phyloP scores from a whole-genome alignment of 1,140 invertebrate species.

The Zaprionus capensis region DNA sequence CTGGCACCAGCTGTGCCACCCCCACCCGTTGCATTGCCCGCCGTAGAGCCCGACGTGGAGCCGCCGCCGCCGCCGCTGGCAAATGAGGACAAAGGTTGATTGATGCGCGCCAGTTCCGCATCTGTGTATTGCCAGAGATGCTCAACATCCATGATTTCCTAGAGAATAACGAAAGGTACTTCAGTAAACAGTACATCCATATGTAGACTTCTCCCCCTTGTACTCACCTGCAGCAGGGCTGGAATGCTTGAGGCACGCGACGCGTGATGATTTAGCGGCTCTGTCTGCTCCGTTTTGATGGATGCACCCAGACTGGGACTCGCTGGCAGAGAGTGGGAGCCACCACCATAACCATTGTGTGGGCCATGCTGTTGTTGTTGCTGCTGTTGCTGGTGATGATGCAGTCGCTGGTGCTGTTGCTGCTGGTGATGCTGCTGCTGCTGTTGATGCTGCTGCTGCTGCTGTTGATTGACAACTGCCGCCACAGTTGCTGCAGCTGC shows the following conservation, averaged over 20 bases:
- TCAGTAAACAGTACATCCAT: neutral
- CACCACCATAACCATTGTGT: slow-evolving; percentile 57
- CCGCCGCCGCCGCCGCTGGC: slow-evolving; percentile 67
- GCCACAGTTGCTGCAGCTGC: slow-evolving; percentile 50
- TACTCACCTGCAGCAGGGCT: slow-evolving; percentile 64
- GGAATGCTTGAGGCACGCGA: slow-evolving; percentile 65
- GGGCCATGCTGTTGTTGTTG: slow-evolving; percentile 58
- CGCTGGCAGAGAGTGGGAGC: slow-evolving; percentile 55
- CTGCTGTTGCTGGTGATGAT: slow-evolving; percentile 42
- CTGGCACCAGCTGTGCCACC: slow-evolving; percentile 55
- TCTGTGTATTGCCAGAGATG: slow-evolving; percentile 96
- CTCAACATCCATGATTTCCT: slow-evolving; percentile 97
- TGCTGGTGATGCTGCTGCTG: slow-evolving; percentile 56
- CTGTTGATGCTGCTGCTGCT: slow-evolving; percentile 59
- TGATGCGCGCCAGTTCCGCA: slow-evolving; percentile 87
- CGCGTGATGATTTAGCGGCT: slow-evolving; percentile 38
- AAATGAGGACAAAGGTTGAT: slow-evolving; percentile 82
- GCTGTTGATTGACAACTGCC: slow-evolving; percentile 55
- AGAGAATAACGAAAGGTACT: slow-evolving; percentile 47
- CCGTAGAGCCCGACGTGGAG: slow-evolving; percentile 49
- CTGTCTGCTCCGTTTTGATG: slow-evolving; percentile 66
- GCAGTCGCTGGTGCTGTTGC: slow-evolving; percentile 58
- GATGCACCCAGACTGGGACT: slow-evolving; percentile 64
- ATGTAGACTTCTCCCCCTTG: neutral
- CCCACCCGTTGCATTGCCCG: slow-evolving; percentile 22